phyloP scores from a whole-genome alignment of 2,888 invertebrate species.

The Biston stratarius region DNA sequence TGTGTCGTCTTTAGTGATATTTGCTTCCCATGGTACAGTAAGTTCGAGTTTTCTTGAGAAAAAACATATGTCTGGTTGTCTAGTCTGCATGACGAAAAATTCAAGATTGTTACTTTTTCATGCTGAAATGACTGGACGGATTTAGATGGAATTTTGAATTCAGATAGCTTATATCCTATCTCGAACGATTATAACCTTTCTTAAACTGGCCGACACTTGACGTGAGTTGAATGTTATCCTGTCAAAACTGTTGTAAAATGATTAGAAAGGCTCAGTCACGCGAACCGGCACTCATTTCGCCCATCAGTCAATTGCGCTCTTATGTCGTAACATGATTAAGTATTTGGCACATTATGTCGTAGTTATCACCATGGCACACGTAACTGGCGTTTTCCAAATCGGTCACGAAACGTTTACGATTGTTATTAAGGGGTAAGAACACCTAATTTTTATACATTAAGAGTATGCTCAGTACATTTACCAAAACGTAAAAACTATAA shows the following conservation, averaged over 20 bases:
- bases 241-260: constrained; percentile 13
- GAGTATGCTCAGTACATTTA: background rate
- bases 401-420: constrained; percentile 33
- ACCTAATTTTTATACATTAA: background rate
- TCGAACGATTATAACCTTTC: background rate
- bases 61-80: too few relatives aligned
- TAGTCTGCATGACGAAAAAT: too few relatives aligned
- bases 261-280: constrained; percentile 35
- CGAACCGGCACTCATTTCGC: constrained; percentile 30
- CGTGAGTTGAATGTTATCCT: constrained; percentile 14
- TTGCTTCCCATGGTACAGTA: too few relatives aligned
- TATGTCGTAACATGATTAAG: constrained; percentile 34
- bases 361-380: constrained; percentile 30
- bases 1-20: too few relatives aligned
- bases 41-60: too few relatives aligned
- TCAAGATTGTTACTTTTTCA: background rate
- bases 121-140: too few relatives aligned
- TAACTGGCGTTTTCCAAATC: constrained; percentile 31
- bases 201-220: background rate
- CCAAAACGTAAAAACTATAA: too few relatives aligned
- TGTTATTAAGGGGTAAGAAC: constrained; percentile 9
- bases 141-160: too few relatives aligned
- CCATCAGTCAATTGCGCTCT: constrained; percentile 23
- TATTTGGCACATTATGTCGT: constrained; percentile 31
- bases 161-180: background rate